Conservation (phyloP, 2,888 invertebrate species). For the Enoplolaimus lenunculus region DNA sequence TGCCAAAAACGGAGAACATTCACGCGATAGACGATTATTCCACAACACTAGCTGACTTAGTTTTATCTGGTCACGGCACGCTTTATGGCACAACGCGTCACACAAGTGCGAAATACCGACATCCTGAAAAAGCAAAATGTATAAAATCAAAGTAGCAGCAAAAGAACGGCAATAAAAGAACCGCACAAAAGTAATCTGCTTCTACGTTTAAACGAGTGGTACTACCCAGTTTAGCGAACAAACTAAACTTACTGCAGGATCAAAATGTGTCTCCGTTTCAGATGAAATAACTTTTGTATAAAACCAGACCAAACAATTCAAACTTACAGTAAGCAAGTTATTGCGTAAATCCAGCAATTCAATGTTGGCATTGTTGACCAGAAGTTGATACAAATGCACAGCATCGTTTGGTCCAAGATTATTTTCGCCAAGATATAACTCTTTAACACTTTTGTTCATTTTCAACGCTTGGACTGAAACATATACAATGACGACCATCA, state of each 20-base stretch:
- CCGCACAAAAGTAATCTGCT: too few species aligned
- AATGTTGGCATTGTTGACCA: constrained; percentile 59
- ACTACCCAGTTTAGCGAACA: too few species aligned
- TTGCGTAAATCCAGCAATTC: constrained; percentile 64
- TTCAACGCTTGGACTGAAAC: constrained; percentile 60
- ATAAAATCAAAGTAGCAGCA: too few species aligned
- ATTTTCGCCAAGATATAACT: constrained; percentile 71
- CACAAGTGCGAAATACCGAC: constrained; percentile 58
- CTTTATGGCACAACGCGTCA: constrained; percentile 59
- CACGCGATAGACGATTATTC: constrained; percentile 68
- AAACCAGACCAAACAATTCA: neutral
- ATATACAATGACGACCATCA: constrained; percentile 30
- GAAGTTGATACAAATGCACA: constrained; percentile 58
- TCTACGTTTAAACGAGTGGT: too few species aligned
- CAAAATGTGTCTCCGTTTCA: too few species aligned
- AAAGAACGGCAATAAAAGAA: too few species aligned
- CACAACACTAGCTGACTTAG: constrained; percentile 62
- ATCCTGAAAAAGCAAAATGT: too few species aligned
- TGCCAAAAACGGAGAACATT: constrained; percentile 54
- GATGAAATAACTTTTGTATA: constrained; percentile 18
- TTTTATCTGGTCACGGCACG: constrained; percentile 45
- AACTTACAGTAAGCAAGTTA: constrained; percentile 40
- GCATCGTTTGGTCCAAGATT: constrained; percentile 59
- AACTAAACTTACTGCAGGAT: too few species aligned
- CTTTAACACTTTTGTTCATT: constrained; percentile 58